Percentiles rank a stretch among this genome's conserved stretches.
Conservation (phyloP, 2,888 invertebrate genomes). For the Drosophila lutescens region DNA sequence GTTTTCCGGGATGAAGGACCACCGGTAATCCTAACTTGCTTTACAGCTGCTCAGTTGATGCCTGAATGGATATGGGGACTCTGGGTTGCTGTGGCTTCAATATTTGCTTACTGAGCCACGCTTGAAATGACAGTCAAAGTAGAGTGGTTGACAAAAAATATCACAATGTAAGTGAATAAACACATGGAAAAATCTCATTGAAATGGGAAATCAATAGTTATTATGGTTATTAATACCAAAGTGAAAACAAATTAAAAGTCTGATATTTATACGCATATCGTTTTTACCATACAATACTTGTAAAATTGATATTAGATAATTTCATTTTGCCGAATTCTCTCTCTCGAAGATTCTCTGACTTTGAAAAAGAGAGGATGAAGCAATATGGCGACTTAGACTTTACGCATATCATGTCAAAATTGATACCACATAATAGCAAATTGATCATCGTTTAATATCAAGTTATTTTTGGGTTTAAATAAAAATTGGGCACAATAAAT, state of each 20-base stretch:
- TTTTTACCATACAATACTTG: too few relatives aligned
- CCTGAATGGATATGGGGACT: constrained; percentile 15
- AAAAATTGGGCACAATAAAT: too few relatives aligned
- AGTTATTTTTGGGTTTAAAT: too few relatives aligned
- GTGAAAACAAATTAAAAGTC: neutral
- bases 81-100: constrained; percentile 44
- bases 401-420: too few relatives aligned
- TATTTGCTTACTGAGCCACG: constrained; percentile 73
- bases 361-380: too few relatives aligned
- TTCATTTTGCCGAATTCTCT: too few relatives aligned
- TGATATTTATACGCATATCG: too few relatives aligned
- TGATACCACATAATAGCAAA: too few relatives aligned
- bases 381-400: too few relatives aligned
- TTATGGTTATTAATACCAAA: neutral
- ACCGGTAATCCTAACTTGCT: constrained; percentile 25
- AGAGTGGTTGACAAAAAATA: constrained; percentile 27
- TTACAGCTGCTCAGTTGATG: constrained; percentile 30
- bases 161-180: neutral
- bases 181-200: neutral
- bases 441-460: too few relatives aligned
- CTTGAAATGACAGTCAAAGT: constrained; percentile 57
- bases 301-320: too few relatives aligned
- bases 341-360: too few relatives aligned
- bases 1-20: constrained; percentile 22
- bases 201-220: neutral